phyloP scores from a whole-genome alignment of 1,140 invertebrate genomes.

The Orius insidiosus region DNA sequence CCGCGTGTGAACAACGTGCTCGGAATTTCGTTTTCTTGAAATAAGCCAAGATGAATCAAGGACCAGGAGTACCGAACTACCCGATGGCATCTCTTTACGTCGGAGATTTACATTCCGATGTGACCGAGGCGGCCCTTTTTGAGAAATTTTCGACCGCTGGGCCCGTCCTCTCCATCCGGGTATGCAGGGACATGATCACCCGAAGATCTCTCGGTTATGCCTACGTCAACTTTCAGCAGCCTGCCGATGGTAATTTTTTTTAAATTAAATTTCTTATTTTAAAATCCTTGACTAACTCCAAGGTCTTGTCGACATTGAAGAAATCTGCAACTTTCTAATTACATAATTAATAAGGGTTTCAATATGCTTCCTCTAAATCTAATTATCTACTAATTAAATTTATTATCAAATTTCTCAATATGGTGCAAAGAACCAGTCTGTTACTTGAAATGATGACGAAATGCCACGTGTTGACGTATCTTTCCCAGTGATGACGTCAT shows the following conservation, averaged over 20 bases:
- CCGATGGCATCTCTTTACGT: conserved; percentile 98
- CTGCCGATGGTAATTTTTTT: conserved; percentile 77
- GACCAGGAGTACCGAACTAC: conserved; percentile 56
- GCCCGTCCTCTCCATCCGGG: conserved; percentile 93
- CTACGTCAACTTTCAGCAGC: conserved; percentile 99
- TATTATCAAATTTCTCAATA: too few relatives aligned
- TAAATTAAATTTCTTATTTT: neutral
- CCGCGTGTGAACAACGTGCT: neutral
- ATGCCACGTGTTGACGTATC: neutral
- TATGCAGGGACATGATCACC: conserved; percentile 95
- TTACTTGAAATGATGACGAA: too few relatives aligned
- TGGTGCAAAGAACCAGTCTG: too few relatives aligned
- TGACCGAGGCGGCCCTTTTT: conserved; percentile 98
- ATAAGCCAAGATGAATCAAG: conserved; percentile 47
- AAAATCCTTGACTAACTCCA: neutral
- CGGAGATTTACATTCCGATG: conserved; percentile 94
- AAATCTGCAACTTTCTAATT: neutral
- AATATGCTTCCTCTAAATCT: conserved; percentile 6
- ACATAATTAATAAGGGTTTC: conserved; percentile 1
- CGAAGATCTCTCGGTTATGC: conserved; percentile 95
- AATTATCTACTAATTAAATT: too few relatives aligned
- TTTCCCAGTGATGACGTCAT: neutral
- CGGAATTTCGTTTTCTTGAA: conserved; percentile 29
- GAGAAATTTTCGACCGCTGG: conserved; percentile 98
- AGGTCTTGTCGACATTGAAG: neutral